Evolutionary conservation across 2,113 vertebrate species (phyloP), one percentile per base, ranked within the genome.

Genomic region (Tautogolabrus adspersus): DNA sequence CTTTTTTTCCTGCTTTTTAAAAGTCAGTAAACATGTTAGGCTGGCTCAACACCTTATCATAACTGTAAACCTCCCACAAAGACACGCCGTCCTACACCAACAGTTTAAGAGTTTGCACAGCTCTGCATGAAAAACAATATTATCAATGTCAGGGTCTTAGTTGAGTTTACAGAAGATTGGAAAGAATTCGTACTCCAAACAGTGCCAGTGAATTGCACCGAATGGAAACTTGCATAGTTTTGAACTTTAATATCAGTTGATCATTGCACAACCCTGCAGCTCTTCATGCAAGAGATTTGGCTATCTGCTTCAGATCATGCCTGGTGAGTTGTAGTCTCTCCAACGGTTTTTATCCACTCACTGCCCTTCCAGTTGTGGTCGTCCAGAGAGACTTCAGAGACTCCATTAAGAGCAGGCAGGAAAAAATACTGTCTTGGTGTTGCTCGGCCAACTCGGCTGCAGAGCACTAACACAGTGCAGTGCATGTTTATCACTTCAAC

Each of bases 241-340:
- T 42, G 15, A 69, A 65, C 46, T 60, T 55, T 63, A 23, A 66
- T 80, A 85, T 86, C 72, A 75, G 44, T 1, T 56, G 5, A 60
- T 47, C 30, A 68, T 88, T 90, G 60, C 82, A 73, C 81, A 91
- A 88, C 42, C 12, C 21, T 38, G 37, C 51, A 79, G 40, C 30
- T 56, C 38, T 74, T 81, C 62, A 51, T 65, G 52, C 67, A 72
- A 59, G 42, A 30, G 52, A 46, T 61, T 37, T 30, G n/a, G 11
- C 49, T 38, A 40, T 73, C 18, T 64, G 56, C 51, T 77, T 40
- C 51, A n/a, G 49, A 46, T 22, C 42, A 30, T 58, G 63, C 19
- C 10, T 67, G 22, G 12, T 71, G 52, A 49, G 65, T 63, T 26
- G 56, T 44, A 66, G 55, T 76, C 80, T 63, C 70, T 54, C 59